Conservation (phyloP, 1,140 invertebrate genomes). For the Temnothorax longispinosus region DNA sequence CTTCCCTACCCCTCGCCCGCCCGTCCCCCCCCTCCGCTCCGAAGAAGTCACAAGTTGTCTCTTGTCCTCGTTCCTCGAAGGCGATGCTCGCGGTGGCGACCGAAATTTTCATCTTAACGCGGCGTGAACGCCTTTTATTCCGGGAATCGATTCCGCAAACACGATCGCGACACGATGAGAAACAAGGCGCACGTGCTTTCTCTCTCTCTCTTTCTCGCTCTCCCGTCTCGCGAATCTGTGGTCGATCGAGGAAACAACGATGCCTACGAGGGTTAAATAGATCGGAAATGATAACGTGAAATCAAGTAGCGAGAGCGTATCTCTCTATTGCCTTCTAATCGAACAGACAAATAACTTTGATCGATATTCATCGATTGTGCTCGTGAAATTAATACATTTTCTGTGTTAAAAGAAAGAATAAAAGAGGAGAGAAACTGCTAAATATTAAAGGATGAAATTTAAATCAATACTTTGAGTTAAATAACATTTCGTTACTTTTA, state of each 20-base stretch:
- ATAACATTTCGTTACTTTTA: too few relatives aligned
- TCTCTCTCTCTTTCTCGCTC: too few relatives aligned
- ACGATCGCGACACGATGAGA: background rate
- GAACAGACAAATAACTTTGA: background rate
- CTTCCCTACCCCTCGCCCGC: conserved; percentile 63
- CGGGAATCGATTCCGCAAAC: conserved; percentile 36
- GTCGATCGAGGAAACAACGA: background rate
- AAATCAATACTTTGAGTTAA: too few relatives aligned
- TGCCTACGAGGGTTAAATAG: background rate
- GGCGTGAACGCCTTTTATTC: conserved; percentile 17
- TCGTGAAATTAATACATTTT: background rate
- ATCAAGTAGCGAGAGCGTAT: background rate
- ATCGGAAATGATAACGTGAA: conserved; percentile 10
- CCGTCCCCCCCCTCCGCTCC: conserved; percentile 14
- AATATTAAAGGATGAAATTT: too few relatives aligned
- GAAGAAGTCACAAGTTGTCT: conserved; percentile 70
- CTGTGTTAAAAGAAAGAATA: background rate
- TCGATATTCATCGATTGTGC: background rate
- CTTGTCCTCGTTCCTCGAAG: conserved; percentile 73
- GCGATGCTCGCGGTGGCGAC: conserved; percentile 26
- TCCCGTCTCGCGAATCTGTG: too few relatives aligned
- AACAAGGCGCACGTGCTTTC: background rate
- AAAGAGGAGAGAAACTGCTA: too few relatives aligned
- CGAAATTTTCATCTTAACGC: conserved; percentile 56
- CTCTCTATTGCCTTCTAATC: background rate